phyloP scores from a whole-genome alignment of 2,113 vertebrate species.

The Atrichornis clamosus region DNA sequence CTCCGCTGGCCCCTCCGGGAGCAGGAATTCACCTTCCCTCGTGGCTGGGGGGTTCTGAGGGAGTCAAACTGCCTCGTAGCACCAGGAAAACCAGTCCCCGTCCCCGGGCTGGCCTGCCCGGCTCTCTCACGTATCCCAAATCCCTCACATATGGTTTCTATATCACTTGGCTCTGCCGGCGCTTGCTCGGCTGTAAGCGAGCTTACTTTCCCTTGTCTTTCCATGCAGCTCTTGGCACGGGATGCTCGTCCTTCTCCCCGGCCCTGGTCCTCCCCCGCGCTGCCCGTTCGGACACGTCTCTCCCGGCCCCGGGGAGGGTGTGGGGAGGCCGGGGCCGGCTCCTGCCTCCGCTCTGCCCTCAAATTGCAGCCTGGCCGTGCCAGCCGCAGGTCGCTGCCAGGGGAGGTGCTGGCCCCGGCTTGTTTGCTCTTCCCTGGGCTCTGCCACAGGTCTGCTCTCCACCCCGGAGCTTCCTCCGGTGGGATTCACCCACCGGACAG shows the following conservation, averaged over 20 bases:
- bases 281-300: constrained; percentile 51
- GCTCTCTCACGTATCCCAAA: constrained; percentile 35
- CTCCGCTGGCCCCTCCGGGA: accelerated
- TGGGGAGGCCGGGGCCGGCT: not conserved
- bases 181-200: constrained; percentile 17
- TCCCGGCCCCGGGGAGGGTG: not conserved
- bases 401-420: constrained; percentile 18
- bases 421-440: not conserved
- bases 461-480: not conserved
- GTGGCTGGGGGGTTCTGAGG: accelerated
- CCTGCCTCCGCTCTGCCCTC: constrained; percentile 37
- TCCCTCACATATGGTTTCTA: constrained; percentile 55
- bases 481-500: not conserved
- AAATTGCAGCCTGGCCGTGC: constrained; percentile 46
- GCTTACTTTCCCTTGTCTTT: constrained; percentile 51
- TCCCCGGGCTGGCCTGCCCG: not conserved
- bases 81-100: not conserved
- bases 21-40: accelerated
- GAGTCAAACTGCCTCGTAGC: not conserved
- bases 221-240: constrained; percentile 34
- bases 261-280: constrained; percentile 20
- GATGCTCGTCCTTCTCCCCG: not conserved
- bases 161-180: constrained; percentile 35
- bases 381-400: not conserved
- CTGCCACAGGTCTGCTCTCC: not conserved